Conservation (phyloP, 1,140 invertebrate genomes). For the Drosophila punjabiensis region DNA sequence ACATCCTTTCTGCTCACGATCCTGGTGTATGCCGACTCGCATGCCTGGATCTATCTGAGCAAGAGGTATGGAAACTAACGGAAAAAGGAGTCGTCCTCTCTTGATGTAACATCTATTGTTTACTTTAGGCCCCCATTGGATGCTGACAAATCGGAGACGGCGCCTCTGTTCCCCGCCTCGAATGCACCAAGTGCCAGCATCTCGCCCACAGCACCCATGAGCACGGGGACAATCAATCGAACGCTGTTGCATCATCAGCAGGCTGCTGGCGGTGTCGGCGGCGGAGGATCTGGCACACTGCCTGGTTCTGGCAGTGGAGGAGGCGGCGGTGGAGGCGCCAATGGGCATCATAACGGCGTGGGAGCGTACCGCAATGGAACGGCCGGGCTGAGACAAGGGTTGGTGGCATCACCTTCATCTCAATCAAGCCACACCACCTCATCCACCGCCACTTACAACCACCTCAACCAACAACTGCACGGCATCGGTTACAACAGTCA, state of each 20-base stretch:
- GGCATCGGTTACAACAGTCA: constrained; percentile 53
- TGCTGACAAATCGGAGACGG: constrained; percentile 80
- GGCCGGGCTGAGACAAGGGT: constrained; percentile 84
- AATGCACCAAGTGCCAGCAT: constrained; percentile 82
- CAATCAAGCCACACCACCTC: constrained; percentile 74
- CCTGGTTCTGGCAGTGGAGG: constrained; percentile 49
- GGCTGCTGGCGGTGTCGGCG: constrained; percentile 51
- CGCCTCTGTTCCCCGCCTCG: constrained; percentile 79
- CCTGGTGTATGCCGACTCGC: constrained; percentile 97
- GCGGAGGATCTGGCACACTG: constrained; percentile 51
- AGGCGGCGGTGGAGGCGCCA: constrained; percentile 37
- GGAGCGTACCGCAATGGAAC: constrained; percentile 72
- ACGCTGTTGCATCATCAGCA: constrained; percentile 84
- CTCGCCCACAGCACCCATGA: constrained; percentile 77
- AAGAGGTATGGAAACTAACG: constrained; percentile 86
- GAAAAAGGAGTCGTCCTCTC: no score
- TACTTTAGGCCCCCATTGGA: constrained; percentile 66
- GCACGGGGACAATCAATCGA: constrained; percentile 83
- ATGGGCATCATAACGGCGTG: constrained; percentile 53
- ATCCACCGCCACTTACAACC: constrained; percentile 69
- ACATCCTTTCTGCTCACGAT: constrained; percentile 94
- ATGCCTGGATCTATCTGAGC: constrained; percentile 98
- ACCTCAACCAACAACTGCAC: constrained; percentile 67
- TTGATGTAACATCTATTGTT: neutral
- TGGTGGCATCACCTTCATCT: constrained; percentile 78